Evolutionary conservation across 2,888 invertebrate genomes (phyloP).

Genomic region (Cosmia pyralina): DNA sequence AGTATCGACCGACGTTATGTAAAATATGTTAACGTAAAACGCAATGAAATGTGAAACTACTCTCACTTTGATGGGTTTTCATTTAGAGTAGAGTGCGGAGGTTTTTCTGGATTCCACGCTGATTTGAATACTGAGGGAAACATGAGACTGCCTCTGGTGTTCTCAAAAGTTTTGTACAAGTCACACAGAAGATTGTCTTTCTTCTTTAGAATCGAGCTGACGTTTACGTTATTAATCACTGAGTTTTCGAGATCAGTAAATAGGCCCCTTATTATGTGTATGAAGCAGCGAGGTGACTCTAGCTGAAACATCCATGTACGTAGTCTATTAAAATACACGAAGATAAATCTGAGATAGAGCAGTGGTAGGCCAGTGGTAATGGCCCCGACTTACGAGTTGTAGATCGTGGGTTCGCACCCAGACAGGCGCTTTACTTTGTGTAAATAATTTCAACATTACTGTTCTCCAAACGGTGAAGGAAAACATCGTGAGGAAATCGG

Average conservation of each 20-base stretch:
- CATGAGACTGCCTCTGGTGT: background rate
- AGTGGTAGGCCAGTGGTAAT: too few relatives aligned
- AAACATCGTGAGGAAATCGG: too few relatives aligned
- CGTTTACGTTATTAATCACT: background rate
- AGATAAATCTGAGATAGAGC: too few relatives aligned
- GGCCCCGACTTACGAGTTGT: too few relatives aligned
- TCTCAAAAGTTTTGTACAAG: background rate
- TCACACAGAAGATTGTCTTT: background rate
- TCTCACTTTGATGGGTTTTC: slow-evolving; percentile 45
- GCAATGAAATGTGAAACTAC: slow-evolving; percentile 54
- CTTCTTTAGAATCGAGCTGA: background rate
- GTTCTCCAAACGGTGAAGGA: too few relatives aligned
- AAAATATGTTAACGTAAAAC: slow-evolving; percentile 54
- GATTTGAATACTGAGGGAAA: slow-evolving; percentile 8
- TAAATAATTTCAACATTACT: too few relatives aligned
- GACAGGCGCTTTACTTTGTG: too few relatives aligned
- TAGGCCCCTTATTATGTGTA: background rate
- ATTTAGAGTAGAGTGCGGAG: slow-evolving; percentile 16
- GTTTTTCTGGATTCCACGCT: slow-evolving; percentile 2
- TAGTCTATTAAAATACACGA: too few relatives aligned
- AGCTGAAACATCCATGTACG: background rate
- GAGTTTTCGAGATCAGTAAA: background rate
- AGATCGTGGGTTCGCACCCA: too few relatives aligned
- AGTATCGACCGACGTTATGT: slow-evolving; percentile 58
- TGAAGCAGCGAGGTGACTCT: background rate